Conservation (phyloP, 2,888 invertebrate genomes). For the Hirtodrosophila cameraria region DNA sequence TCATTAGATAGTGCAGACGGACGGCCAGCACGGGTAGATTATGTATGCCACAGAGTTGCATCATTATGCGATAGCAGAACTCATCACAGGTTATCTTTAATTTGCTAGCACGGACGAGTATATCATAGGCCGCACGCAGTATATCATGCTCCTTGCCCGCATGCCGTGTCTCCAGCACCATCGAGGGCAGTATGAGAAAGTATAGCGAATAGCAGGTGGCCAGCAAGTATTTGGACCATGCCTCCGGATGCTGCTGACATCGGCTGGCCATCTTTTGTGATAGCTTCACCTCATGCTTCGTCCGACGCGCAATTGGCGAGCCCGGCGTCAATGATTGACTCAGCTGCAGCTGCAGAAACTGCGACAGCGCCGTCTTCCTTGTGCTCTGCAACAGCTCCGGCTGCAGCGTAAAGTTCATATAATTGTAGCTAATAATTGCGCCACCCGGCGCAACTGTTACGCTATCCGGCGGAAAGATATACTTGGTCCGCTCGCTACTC, state of each 20-base stretch:
- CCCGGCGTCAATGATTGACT: conserved; percentile 87
- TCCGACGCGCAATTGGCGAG: conserved; percentile 95
- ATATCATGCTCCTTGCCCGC: conserved; percentile 90
- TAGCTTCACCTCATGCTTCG: conserved; percentile 97
- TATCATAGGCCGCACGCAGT: conserved; percentile 92
- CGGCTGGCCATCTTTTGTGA: conserved; percentile 90
- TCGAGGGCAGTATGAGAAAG: conserved; percentile 97
- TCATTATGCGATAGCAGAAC: conserved; percentile 98
- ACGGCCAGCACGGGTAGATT: conserved; percentile 97
- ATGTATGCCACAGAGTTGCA: conserved; percentile 98
- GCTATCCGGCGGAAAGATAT: conserved; percentile 96
- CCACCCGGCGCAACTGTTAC: conserved; percentile 76
- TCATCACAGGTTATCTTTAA: conserved; percentile 95
- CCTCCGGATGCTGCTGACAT: conserved; percentile 89
- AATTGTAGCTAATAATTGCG: conserved; percentile 84
- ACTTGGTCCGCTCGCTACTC: conserved; percentile 95
- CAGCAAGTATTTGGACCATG: conserved; percentile 96
- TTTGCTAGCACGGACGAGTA: conserved; percentile 94
- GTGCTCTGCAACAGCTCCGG: conserved; percentile 85
- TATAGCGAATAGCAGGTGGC: conserved; percentile 97
- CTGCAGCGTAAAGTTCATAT: conserved; percentile 87
- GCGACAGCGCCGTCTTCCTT: conserved; percentile 75
- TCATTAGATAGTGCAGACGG: conserved; percentile 95
- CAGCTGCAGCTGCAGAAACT: conserved; percentile 82
- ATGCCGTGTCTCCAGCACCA: conserved; percentile 88